These are phyloP conservation scores for Octomys mimax DNA, from an alignment of 2,797 vertebrate genomes.

Conservation along the genomic window DNA sequence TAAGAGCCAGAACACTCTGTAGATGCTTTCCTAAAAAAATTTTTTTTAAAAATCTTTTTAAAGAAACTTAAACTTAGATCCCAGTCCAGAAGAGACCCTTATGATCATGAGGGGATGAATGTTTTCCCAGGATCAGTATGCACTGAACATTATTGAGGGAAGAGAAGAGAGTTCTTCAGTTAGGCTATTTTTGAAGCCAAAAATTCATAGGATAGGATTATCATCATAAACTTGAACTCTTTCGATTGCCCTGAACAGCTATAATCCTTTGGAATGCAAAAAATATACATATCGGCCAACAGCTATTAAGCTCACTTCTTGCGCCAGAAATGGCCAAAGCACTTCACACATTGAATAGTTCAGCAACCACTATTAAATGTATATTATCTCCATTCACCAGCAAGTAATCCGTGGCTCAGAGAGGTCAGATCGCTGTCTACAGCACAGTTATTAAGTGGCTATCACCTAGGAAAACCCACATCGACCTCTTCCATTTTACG, in stretches of 20 bases:
- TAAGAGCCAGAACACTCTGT: too few relatives aligned
- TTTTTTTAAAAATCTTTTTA: background rate
- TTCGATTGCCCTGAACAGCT: background rate
- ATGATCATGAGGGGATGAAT: background rate
- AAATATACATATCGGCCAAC: background rate
- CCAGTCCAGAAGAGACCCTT: background rate
- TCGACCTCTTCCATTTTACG: background rate
- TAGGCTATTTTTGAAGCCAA: conserved; percentile 28
- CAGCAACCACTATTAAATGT: background rate
- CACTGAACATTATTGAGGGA: background rate
- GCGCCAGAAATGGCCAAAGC: conserved; percentile 17
- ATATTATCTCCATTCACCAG: background rate
- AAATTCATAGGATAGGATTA: conserved; percentile 19
- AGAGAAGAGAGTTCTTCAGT: background rate
- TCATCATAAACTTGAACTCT: conserved; percentile 5
- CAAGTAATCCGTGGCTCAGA: background rate
- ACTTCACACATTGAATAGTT: background rate
- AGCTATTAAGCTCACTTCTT: background rate
- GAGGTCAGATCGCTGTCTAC: background rate
- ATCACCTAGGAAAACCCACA: background rate
- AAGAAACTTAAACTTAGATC: background rate
- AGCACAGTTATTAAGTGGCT: background rate
- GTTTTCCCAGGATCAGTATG: background rate
- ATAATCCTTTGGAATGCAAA: background rate
- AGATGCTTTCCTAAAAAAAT: too few relatives aligned